A percentile compares a stretch with the other conserved stretches of the same genome.
Conservation (phyloP, 2,888 invertebrate genomes). For the Myathropa florea region DNA sequence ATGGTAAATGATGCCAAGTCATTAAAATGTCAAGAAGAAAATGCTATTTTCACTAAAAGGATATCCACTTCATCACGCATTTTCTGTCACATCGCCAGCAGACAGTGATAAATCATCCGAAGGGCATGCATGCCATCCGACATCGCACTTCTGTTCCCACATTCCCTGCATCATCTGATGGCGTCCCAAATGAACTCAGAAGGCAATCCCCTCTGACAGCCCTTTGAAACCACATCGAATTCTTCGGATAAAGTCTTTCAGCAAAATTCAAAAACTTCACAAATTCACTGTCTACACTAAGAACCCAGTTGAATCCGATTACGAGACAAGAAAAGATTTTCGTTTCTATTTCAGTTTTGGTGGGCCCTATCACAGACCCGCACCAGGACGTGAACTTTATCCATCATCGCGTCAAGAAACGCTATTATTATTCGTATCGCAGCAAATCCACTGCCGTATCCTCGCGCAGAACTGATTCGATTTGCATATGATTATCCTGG, state of each 20-base stretch:
- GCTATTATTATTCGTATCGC: conserved; percentile 7
- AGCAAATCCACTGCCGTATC: conserved; percentile 24
- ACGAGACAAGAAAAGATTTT: conserved; percentile 10
- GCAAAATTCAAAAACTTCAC: not conserved
- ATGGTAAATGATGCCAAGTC: not conserved
- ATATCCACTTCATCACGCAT: not conserved
- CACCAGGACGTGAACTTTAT: conserved; percentile 14
- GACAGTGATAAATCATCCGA: not conserved
- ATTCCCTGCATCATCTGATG: not conserved
- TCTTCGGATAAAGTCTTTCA: not conserved
- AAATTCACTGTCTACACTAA: not conserved
- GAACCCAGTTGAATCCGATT: conserved; percentile 21
- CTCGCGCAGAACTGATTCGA: conserved; percentile 45
- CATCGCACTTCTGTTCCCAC: not conserved
- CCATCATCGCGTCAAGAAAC: conserved; percentile 1
- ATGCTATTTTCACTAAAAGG: not conserved
- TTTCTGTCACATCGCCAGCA: not conserved
- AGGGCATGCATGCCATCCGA: not conserved
- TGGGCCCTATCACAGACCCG: not conserved
- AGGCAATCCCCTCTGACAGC: not conserved
- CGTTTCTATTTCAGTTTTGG: not conserved
- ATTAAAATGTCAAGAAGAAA: not conserved
- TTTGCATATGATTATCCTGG: conserved; percentile 49
- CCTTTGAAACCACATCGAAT: not conserved
- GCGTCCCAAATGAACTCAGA: not conserved